Evolutionary conservation across 2,113 vertebrate genomes (phyloP), one percentile per base, ranked within the genome.

Genomic region (Ellobius talpinus): DNA sequence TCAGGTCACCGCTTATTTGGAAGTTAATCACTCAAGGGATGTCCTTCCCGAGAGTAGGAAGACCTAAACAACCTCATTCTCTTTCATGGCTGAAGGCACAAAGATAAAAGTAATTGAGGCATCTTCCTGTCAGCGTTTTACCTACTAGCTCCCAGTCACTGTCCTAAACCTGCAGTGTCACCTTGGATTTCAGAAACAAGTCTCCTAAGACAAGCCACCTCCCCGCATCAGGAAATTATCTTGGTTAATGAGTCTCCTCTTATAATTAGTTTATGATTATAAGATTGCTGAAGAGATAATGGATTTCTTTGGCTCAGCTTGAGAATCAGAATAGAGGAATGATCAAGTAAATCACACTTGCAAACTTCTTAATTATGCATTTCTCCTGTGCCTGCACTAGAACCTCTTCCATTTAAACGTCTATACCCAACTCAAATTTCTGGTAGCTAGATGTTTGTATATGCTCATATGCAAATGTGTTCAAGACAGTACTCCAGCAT

Each of bases 71-170:
- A 58, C 55, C 87, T 74, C 50, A 89, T 89, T 73, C 87, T 58
- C 50, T 89, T 89, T 89, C 87, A 89, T 89, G 70, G 68, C 87
- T 74, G 87, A 89, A 74, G 50, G 70, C 36, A 73, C 68, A 73
- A 58, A 42, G 87, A 89, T 58, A 58, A 58, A 87, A 74, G 50
- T 74, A 74, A 89, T 73, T 87, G 85, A 88, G 70, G 50, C 9
- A 73, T 89, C 45, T 89, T 24, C 50, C 14, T 89, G 87, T 89
- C 87, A 89, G 87, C 87, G 14, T 58, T 73, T 74, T 89, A 58
- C 87, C 47, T 89, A 58, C 74, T 58, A 73, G 36, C 36, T 89
- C 19, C 50, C 50, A 42, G 68, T 89, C 50, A 74, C 7, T 89
- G 70, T 42, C 24, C n/a, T 58, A 74, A 19, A 21, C 86, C n/a